These are phyloP conservation scores for Malurus alboscapulatus DNA, from an alignment of 2,113 vertebrate species.

Conservation along the genomic window DNA sequence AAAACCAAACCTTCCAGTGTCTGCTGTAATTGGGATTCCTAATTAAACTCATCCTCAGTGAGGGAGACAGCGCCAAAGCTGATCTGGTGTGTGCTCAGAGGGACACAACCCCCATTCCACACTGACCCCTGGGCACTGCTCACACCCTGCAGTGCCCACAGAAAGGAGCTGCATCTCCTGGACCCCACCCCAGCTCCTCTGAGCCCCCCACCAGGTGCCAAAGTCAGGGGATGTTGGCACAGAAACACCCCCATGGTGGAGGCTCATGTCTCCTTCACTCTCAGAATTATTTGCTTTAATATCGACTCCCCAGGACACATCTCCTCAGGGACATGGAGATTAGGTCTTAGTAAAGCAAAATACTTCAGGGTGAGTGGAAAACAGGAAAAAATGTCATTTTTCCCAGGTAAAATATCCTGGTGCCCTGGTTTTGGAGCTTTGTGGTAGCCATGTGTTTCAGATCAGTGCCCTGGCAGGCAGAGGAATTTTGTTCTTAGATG, in stretches of 20 bases:
- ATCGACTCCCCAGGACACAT: rapidly evolving
- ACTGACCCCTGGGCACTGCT: neutral
- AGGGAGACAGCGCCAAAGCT: neutral
- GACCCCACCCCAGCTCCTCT: neutral
- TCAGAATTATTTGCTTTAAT: neutral
- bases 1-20: neutral
- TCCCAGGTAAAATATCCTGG: neutral
- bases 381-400: rapidly evolving
- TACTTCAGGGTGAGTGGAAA: neutral
- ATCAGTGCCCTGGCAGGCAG: neutral
- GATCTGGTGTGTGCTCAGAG: neutral
- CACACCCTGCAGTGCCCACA: neutral
- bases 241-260: too few species aligned
- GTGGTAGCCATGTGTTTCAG: neutral
- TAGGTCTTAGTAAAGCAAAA: neutral
- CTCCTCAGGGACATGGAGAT: neutral
- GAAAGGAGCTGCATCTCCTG: neutral
- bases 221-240: rapidly evolving
- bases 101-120: neutral
- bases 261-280: rapidly evolving
- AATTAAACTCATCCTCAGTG: neutral
- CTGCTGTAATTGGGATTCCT: neutral
- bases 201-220: neutral
- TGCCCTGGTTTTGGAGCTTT: neutral
- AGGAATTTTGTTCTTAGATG: neutral